Base-by-base conservation (phyloP, 2,113 vertebrate species). In the Lycaon pictus region DNA sequence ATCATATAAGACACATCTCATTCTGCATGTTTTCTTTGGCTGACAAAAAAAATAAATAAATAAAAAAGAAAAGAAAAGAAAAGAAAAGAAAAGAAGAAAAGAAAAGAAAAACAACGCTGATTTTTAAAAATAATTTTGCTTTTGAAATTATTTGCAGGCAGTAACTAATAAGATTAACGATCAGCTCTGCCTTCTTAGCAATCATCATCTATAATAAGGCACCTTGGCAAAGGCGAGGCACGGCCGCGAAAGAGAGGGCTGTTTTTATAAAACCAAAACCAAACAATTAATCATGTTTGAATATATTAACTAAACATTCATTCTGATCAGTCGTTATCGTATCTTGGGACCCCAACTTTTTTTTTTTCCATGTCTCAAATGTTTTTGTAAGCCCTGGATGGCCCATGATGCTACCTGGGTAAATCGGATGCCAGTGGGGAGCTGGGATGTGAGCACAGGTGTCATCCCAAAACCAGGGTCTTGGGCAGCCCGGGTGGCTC, bases 51-150 rank as follows among this genome's bases (percentile, higher is more conserved):
- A 55, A 13, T 58, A 20, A 87, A 5, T 5, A 35, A 35, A 35
- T 2, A 35, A 35, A 35, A 35, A 35, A 35, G 35, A 35, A 35
- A 35, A 92, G 53, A 63, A 55, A 25, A 69, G 13, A 63, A 12
- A 11, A 27, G 4, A 87, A 62, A 77, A 92, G 53, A 63, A 55
- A 69, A 69, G 13, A 63, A 37, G 37, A 87, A 62, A 67, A 92
- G 53, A 63, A 55, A 25, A 69, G 12, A 63, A 27, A 11, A 29
- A 25, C 9, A 15, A 2, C 7, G 0, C 27, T 35, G 37, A 35
- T 27, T 15, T 74, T n/a, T 35, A 35, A 63, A 86, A 90, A 82
- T 88, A 84, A 51, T 53, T 82, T 95, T 92, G 43, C 23, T 89
- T 79, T 63, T 69, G 27, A 83, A 94, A 71, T 83, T 60, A 81